phyloP scores from a whole-genome alignment of 2,797 vertebrate genomes.

The Ataeniobius toweri region DNA sequence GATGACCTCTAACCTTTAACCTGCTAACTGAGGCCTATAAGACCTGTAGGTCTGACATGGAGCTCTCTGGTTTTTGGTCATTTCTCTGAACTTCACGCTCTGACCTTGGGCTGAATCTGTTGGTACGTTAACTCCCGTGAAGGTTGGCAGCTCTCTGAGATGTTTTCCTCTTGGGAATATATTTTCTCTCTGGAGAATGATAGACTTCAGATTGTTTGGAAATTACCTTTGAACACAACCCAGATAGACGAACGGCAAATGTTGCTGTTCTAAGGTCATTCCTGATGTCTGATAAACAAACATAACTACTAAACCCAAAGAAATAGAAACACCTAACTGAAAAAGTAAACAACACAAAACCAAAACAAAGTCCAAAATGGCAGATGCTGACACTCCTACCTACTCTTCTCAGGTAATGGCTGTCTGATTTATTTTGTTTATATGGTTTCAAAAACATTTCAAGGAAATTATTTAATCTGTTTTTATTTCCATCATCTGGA shows the following conservation, averaged over 20 bases:
- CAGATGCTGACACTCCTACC: background rate
- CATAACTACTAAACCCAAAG: too few species aligned
- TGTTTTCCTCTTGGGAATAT: too few species aligned
- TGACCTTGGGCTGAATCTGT: too few species aligned
- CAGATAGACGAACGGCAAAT: background rate
- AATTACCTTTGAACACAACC: background rate
- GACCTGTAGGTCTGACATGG: too few species aligned
- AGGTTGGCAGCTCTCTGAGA: too few species aligned
- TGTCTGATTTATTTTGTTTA: background rate
- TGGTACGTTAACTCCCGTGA: too few species aligned
- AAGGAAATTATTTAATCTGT: background rate
- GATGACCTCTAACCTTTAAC: background rate
- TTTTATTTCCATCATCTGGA: background rate
- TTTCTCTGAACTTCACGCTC: background rate
- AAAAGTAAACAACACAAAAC: too few species aligned
- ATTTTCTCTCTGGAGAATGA: too few species aligned
- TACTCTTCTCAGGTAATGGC: background rate
- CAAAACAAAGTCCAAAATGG: too few species aligned
- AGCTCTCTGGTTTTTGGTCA: background rate
- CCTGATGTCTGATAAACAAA: too few species aligned
- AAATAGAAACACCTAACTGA: too few species aligned
- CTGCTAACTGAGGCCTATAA: background rate
- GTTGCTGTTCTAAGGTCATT: background rate
- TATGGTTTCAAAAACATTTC: background rate
- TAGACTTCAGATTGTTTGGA: background rate